Base-by-base conservation (phyloP, 53 echinoderm and acorn worm genomes). In the Paracentrotus lividus region DNA sequence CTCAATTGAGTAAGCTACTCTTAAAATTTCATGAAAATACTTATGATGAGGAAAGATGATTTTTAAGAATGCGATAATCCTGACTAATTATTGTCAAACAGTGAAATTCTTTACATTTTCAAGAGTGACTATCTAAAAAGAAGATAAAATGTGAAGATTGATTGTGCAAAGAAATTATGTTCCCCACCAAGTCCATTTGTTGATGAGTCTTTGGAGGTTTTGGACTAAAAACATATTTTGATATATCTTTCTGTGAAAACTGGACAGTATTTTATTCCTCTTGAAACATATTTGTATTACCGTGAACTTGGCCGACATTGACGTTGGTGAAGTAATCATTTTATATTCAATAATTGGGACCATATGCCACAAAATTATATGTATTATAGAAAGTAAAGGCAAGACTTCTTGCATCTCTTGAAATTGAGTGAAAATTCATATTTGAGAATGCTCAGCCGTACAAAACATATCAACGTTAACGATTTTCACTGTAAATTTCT, bases 261-360 rank as follows among this genome's bases (percentile, higher is more conserved):
- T 27, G 64, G 64, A 64, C 64, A 64, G 72, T 72, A 72, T 72
- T 72, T 61, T 72, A 67, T 67, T 67, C 67, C n/a, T 32, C 2
- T 32, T 14, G 33, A 32, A 4, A 18, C 40, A 1, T 40, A 7
- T 72, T 36, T 27, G 67, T 67, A 67, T 67, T 67, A 36, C 40
- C 16, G 36, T 36, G 20, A 72, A 16, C 40, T 38, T 38, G 72
- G 72, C 72, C 40, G 72, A 72, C 40, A 72, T 67, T 67, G 14
- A 40, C 27, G 64, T 64, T 40, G 36, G 40, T 72, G 36, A 40
- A 72, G 40, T 72, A 38, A 38, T 40, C 36, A 72, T 72, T 40
- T 72, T 72, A 7, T 40, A 36, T 40, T 4, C 72, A 38, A 10
- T 31, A n/a, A 64, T 72, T 72, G 40, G 40, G 40, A 72, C 72